Evolutionary conservation across 1,140 invertebrate species (phyloP), one percentile per base, ranked within the genome.

Genomic region (Brachionus koreanus): DNA sequence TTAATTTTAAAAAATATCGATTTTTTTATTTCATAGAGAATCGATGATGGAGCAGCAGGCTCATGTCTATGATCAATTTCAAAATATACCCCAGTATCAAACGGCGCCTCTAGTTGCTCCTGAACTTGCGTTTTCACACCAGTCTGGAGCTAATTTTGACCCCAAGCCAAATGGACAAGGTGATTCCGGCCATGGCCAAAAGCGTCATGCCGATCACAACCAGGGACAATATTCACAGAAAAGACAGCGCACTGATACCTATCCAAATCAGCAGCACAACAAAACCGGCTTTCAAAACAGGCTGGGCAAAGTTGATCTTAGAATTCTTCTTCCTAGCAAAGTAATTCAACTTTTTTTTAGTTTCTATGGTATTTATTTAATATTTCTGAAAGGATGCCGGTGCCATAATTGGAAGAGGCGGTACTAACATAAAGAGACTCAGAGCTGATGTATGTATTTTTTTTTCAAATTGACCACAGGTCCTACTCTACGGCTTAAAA

Each of bases 341-440:
- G 94, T n/a, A n/a, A n/a, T n/a, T n/a, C n/a, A n/a, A n/a, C n/a
- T n/a, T n/a, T n/a, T n/a, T n/a, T n/a, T n/a, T n/a, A n/a, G n/a
- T n/a, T n/a, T n/a, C n/a, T n/a, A n/a, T n/a, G n/a, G n/a, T n/a
- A n/a, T n/a, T n/a, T n/a, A n/a, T n/a, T n/a, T n/a, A n/a, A n/a
- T n/a, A n/a, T n/a, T n/a, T n/a, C n/a, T n/a, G n/a, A n/a, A n/a
- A n/a, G n/a, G 89, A 89, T 87, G 95, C 95, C 85, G 95, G 95
- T 83, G 96, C 95, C 77, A 95, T 98, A 86, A 98, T 98, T 88
- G 95, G 95, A 79, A 97, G 97, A 89, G 94, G 93, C 84, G 95
- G 95, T 83, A 92, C 93, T 85, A 96, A 97, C 90, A 97, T 97
- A 86, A 95, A 95, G 84, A 93, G 94, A 86, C 91, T 97, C 81